Evolutionary conservation across 2,888 invertebrate genomes (phyloP).

Genomic region (Metallyticus violacea): DNA sequence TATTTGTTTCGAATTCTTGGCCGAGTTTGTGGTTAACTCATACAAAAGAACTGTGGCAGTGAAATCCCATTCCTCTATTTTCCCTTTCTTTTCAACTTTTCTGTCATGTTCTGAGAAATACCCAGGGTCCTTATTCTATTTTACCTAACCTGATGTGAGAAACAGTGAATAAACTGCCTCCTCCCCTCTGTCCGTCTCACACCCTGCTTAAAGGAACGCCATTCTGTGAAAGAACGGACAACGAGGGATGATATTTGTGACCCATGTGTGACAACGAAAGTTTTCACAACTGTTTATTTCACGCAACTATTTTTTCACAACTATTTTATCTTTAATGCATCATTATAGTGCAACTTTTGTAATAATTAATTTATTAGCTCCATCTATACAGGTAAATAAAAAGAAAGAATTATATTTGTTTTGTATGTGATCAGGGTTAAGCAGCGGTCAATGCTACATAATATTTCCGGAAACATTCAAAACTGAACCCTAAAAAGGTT

Average conservation of each 20-base stretch:
- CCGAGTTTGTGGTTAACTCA: background rate
- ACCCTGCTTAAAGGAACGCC: no score
- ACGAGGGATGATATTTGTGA: background rate
- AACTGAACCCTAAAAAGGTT: no score
- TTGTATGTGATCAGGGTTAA: no score
- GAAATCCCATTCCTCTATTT: background rate
- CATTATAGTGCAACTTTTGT: no score
- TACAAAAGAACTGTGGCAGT: background rate
- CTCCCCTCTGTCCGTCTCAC: background rate
- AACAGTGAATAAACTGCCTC: background rate
- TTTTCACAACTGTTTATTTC: no score
- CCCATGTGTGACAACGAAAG: background rate
- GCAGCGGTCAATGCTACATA: no score
- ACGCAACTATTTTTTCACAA: no score
- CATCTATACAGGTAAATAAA: no score
- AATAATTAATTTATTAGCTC: no score
- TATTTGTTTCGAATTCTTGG: slow-evolving; percentile 8
- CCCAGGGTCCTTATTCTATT: background rate
- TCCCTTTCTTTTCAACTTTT: background rate
- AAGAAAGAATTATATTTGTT: no score
- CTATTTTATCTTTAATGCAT: no score
- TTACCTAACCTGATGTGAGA: background rate
- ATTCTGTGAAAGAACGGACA: background rate
- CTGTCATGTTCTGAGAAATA: background rate
- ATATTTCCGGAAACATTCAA: no score